A percentile compares a stretch with the other conserved stretches of the same genome.
Evolutionary conservation across 2,888 invertebrate genomes (phyloP).

Genomic region (Eugnorisma glareosa): DNA sequence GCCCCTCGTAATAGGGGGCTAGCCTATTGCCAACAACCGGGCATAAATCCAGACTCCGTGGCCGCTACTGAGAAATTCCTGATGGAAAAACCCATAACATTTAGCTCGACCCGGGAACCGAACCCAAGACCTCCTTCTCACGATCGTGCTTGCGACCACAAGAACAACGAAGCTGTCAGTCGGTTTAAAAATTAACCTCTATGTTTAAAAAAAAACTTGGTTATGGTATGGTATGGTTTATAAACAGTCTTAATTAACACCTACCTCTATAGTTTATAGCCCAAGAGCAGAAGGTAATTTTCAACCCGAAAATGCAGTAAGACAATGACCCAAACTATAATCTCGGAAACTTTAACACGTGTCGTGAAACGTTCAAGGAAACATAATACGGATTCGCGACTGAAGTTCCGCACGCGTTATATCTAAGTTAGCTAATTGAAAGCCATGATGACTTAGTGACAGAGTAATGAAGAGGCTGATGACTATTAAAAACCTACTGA

Average conservation of each 20-base stretch:
- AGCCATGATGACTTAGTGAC: too few relatives aligned
- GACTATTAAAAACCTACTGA: background rate
- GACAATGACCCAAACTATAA: constrained; percentile 3
- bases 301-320: background rate
- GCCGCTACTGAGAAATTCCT: too few relatives aligned
- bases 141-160: too few relatives aligned
- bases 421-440: background rate
- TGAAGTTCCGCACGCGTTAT: background rate
- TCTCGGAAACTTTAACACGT: constrained; percentile 7
- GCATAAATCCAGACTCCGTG: too few relatives aligned
- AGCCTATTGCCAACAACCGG: too few relatives aligned
- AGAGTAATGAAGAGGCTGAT: too few relatives aligned
- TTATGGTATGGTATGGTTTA: background rate
- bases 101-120: too few relatives aligned
- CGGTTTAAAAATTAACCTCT: background rate
- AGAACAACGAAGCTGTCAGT: too few relatives aligned
- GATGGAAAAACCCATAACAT: too few relatives aligned
- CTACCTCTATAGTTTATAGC: background rate
- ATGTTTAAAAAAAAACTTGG: background rate
- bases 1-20: too few relatives aligned
- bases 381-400: background rate
- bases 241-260: background rate
- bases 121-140: too few relatives aligned
- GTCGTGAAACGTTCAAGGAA: background rate
- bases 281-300: constrained; percentile 6